Evolutionary conservation across 2,113 vertebrate genomes (phyloP).

Genomic region (Enhydra lutris): DNA sequence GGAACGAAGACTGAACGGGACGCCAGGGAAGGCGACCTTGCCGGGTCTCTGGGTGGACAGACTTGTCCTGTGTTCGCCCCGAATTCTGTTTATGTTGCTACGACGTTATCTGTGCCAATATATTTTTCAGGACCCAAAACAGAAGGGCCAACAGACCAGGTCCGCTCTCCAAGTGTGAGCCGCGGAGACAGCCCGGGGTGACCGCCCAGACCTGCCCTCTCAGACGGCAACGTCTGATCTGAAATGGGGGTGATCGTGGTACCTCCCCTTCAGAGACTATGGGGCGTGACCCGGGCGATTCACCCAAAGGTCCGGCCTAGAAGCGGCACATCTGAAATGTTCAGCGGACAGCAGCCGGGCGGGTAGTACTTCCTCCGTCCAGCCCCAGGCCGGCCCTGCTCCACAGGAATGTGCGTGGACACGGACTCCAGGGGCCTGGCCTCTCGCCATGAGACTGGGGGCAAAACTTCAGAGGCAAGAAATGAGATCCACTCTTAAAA

Average conservation of each 20-base stretch:
- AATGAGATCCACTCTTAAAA: neutral
- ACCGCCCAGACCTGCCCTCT: neutral
- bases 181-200: neutral
- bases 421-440: neutral
- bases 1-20: too few relatives aligned
- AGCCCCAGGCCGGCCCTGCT: neutral
- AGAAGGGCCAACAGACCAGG: neutral
- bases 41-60: fast-evolving
- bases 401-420: fast-evolving
- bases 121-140: neutral
- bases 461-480: neutral
- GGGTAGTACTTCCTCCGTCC: too few relatives aligned
- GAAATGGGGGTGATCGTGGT: fast-evolving
- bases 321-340: fast-evolving
- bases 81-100: neutral
- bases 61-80: fast-evolving
- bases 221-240: fast-evolving
- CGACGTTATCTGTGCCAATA: neutral
- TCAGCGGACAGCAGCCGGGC: fast-evolving
- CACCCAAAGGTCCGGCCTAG: neutral
- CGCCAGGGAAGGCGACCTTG: fast-evolving
- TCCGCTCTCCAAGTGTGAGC: neutral
- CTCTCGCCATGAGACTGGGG: neutral
- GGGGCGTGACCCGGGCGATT: neutral
- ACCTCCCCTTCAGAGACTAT: fast-evolving